A percentile compares a stretch with the other conserved stretches of the same genome.
Evolutionary conservation across 2,797 vertebrate species (phyloP).

Genomic region (Taenioides sp.): DNA sequence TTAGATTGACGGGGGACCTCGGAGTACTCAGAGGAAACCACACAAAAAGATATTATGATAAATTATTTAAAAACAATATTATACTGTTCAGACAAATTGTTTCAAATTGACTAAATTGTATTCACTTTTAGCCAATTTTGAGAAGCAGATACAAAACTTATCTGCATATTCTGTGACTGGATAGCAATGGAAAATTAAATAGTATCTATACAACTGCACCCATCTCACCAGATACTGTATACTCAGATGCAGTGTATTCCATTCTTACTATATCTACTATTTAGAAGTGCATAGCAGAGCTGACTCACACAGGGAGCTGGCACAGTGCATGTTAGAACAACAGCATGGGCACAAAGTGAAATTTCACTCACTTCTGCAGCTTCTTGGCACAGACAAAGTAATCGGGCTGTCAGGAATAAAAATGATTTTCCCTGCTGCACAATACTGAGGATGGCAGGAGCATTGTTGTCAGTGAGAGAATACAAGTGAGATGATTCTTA

Average conservation of each 20-base stretch:
- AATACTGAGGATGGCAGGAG: constrained; percentile 16
- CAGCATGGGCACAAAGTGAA: constrained; percentile 12
- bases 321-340: constrained; percentile 19
- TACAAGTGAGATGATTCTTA: constrained; percentile 8
- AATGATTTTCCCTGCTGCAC: constrained; percentile 24
- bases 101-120: background rate
- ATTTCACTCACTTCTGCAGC: constrained; percentile 34
- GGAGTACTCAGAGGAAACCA: too few relatives aligned
- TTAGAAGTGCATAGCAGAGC: background rate
- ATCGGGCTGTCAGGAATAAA: constrained; percentile 35
- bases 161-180: background rate
- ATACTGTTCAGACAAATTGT: too few relatives aligned
- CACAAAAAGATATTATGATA: too few relatives aligned
- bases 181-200: background rate
- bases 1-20: too few relatives aligned
- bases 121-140: background rate
- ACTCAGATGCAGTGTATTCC: background rate
- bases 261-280: constrained; percentile 27
- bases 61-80: too few relatives aligned
- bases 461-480: constrained; percentile 10
- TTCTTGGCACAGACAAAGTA: constrained; percentile 38
- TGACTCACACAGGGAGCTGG: constrained; percentile 24
- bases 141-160: background rate
- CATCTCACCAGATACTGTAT: background rate
- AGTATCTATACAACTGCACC: background rate